Base-by-base conservation (phyloP, 2,888 invertebrate species). In the Ochropacha duplaris region DNA sequence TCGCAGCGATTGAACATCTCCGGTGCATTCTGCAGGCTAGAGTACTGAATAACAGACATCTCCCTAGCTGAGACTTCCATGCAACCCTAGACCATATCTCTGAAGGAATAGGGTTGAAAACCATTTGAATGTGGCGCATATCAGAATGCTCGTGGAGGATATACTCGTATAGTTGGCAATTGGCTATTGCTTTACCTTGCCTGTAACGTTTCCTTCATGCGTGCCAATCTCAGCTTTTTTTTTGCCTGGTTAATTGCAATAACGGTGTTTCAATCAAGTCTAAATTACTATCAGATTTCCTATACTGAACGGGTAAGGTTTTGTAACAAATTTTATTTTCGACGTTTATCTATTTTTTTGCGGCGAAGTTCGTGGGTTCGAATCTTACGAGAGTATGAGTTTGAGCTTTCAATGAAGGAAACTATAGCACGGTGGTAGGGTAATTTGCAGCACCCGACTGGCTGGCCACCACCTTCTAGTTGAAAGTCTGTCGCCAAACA, bases 1-100 rank as follows among this genome's bases (percentile, higher is more conserved):
- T 62, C 71, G 73, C 72, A 76, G 77, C 81, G 77, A 79, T 83
- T 79, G 79, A 78, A 81, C 80, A 78, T 82, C 81, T 78, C 74
- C 64, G 69, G 72, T 69, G 73, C 80, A 82, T 81, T 79, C 83
- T 81, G 69, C 71, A 70, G 70, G 70, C 71, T 76, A 69, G 75
- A 69, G 67, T 66, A 74, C 72, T 69, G 68, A 76, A 80, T 78
- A 73, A 69, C 71, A 61, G 64, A 66, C 72, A 76, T 68, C 71
- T 69, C 57, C 62, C 66, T 61, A 54, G 28, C 28, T 11, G 57
- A 56, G 12, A 9, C 28, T 2, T 57, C 34, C 57, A 56, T 54
- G 39, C 11, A 1, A 56, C 52, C n/a, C n/a, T 36, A 9, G 36
- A 24, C 57, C 22, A 5, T 2, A 4, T 1, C 1, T 0, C 1